Conservation (phyloP, 2,113 vertebrate genomes). For the Cyanoramphus novaezelandiae region DNA sequence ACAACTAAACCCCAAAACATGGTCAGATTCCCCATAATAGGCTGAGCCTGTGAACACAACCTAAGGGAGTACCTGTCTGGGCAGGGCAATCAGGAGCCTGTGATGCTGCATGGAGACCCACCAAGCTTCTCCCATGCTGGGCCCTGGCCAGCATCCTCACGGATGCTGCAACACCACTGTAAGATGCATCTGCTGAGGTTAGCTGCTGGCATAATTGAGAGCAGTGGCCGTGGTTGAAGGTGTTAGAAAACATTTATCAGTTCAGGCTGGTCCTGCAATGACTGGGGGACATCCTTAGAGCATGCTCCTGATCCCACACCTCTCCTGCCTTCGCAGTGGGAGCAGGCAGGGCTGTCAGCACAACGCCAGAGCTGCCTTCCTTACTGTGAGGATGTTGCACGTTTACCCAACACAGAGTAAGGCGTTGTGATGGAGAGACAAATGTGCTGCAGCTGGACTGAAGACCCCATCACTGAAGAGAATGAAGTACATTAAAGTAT, state of each 20-base stretch:
- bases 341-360: background rate
- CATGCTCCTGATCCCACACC: background rate
- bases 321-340: background rate
- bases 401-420: background rate
- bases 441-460: background rate
- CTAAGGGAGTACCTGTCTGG: accelerated
- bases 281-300: background rate
- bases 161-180: background rate
- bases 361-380: background rate
- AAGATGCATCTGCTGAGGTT: background rate
- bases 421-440: background rate
- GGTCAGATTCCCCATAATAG: accelerated
- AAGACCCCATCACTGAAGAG: background rate
- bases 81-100: background rate
- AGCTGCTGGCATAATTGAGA: background rate
- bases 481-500: background rate
- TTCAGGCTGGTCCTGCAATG: background rate
- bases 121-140: background rate
- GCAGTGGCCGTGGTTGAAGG: background rate
- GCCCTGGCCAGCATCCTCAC: background rate
- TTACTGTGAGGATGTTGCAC: background rate
- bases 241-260: background rate
- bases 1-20: background rate
- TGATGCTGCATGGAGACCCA: background rate
- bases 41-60: background rate